These are phyloP conservation scores for Bolinopsis microptera DNA, from an alignment of 37 sponge, comb jelly and placozoan species.

Conservation along the genomic window DNA sequence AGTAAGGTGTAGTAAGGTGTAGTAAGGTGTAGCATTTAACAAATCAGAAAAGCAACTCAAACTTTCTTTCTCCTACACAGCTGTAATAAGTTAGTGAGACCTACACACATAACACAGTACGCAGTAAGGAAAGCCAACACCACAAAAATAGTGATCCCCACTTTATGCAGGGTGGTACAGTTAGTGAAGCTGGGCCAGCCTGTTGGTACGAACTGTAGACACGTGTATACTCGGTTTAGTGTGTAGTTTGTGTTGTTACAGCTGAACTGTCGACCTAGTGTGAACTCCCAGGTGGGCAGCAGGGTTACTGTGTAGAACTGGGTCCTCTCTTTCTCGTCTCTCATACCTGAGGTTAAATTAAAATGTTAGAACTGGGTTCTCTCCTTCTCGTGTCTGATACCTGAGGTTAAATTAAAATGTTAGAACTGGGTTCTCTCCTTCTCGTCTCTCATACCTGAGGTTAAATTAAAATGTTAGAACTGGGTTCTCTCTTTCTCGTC, in stretches of 20 bases:
- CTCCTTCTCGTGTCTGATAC: no score
- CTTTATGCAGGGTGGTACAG: slow-evolving; percentile 25
- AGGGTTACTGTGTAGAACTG: not conserved
- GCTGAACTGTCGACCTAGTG: not conserved
- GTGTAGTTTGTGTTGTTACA: slow-evolving; percentile 51
- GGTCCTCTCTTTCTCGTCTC: not conserved
- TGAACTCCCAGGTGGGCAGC: slow-evolving; percentile 24
- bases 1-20: no score
- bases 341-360: no score
- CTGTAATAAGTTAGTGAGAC: not conserved
- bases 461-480: no score
- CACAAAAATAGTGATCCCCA: not conserved
- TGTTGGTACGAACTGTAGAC: not conserved
- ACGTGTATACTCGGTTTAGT: slow-evolving; percentile 1
- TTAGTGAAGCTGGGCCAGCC: slow-evolving; percentile 47
- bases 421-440: no score
- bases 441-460: no score
- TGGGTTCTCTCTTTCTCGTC: no score
- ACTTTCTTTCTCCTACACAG: slow-evolving; percentile 1
- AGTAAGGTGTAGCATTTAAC: no score
- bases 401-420: not conserved
- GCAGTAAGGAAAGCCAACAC: not conserved
- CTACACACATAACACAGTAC: slow-evolving; percentile 4
- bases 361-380: no score
- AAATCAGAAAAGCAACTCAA: no score